A percentile compares a stretch with the other conserved stretches of the same genome.
These are phyloP conservation scores for Petrolisthes cinctipes DNA, from an alignment of 2,888 invertebrate species.

Conservation along the genomic window DNA sequence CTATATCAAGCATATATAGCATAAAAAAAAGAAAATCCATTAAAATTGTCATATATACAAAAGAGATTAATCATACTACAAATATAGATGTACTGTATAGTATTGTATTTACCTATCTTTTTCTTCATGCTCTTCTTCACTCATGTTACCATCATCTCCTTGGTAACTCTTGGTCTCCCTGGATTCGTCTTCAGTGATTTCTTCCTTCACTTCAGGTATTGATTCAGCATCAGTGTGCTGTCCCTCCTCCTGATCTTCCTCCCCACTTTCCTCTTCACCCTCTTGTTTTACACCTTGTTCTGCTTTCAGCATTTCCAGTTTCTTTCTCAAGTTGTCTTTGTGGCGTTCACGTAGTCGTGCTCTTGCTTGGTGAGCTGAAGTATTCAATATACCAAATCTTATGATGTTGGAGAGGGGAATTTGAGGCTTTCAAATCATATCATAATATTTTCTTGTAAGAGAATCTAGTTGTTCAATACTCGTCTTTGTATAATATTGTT, in stretches of 20 bases:
- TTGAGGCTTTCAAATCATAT: too few relatives aligned
- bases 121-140: neutral
- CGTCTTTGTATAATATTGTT: too few relatives aligned
- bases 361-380: conserved; percentile 88
- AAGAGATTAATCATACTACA: too few relatives aligned
- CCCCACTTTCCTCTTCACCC: neutral
- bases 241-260: conserved; percentile 52
- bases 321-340: conserved; percentile 87
- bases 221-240: conserved; percentile 41
- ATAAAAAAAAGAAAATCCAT: too few relatives aligned
- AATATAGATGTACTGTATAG: too few relatives aligned
- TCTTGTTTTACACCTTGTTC: neutral
- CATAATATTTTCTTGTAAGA: too few relatives aligned
- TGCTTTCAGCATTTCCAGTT: conserved; percentile 78
- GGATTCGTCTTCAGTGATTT: conserved; percentile 36
- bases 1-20: too few relatives aligned
- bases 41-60: too few relatives aligned
- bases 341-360: conserved; percentile 92
- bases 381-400: too few relatives aligned
- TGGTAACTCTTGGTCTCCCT: neutral
- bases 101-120: neutral
- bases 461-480: too few relatives aligned
- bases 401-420: too few relatives aligned
- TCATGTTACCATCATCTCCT: neutral
- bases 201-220: conserved; percentile 67